Percentiles rank a stretch among this genome's conserved stretches.
Evolutionary conservation across 2,888 invertebrate genomes (phyloP).

Genomic region (Argyresthia albistria): DNA sequence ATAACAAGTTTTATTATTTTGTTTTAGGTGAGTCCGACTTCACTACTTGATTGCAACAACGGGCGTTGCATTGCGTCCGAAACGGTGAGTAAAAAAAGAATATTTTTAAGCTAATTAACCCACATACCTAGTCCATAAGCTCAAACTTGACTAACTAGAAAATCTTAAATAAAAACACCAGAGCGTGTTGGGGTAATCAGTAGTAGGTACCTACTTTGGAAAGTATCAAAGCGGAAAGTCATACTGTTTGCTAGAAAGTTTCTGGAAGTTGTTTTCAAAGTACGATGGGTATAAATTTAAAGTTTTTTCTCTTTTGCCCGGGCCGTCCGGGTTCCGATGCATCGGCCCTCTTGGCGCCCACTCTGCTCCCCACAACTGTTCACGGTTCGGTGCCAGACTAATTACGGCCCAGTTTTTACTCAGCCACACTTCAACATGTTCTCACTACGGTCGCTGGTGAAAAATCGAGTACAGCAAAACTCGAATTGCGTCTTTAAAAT

Average conservation of each 20-base stretch:
- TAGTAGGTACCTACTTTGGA: slow-evolving; percentile 32
- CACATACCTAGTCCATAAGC: not conserved
- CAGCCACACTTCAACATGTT: slow-evolving; percentile 23
- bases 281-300: not conserved
- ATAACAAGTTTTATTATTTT: slow-evolving; percentile 15
- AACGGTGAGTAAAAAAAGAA: slow-evolving; percentile 46
- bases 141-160: not conserved
- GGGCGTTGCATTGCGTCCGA: slow-evolving; percentile 70
- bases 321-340: slow-evolving; percentile 7
- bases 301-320: slow-evolving; percentile 19
- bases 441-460: slow-evolving; percentile 30
- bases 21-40: slow-evolving; percentile 69
- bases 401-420: slow-evolving; percentile 53
- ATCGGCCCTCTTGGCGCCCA: slow-evolving; percentile 25
- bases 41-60: slow-evolving; percentile 71
- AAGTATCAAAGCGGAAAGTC: slow-evolving; percentile 44
- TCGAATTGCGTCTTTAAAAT: not conserved
- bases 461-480: slow-evolving; percentile 14
- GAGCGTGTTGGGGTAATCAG: slow-evolving; percentile 39
- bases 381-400: slow-evolving; percentile 53
- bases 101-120: slow-evolving; percentile 5
- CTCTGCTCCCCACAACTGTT: slow-evolving; percentile 35
- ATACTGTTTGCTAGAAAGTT: slow-evolving; percentile 3
- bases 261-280: not conserved
- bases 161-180: slow-evolving; percentile 31